Percentiles rank a stretch among this genome's conserved stretches.
Evolutionary conservation across 1,140 invertebrate genomes (phyloP).

Genomic region (Bathynomus jamesi): DNA sequence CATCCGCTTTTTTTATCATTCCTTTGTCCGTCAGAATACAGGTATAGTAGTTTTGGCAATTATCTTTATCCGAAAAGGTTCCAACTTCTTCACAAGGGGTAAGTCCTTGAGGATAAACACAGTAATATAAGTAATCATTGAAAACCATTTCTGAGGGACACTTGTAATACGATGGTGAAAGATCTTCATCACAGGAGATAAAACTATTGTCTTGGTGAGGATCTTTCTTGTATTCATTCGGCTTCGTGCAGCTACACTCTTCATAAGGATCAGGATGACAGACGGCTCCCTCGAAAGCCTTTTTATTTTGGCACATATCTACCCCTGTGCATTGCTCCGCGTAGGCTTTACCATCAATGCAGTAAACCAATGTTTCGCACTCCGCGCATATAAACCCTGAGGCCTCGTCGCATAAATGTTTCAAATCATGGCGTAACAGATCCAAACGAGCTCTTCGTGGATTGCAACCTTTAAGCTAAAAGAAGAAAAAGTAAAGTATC

Average conservation of each 20-base stretch:
- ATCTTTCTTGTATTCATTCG: slow-evolving; percentile 2
- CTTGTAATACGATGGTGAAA: slow-evolving; percentile 8
- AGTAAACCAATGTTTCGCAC: slow-evolving; percentile 10
- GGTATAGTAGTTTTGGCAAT: slow-evolving; percentile 21
- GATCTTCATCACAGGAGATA: not conserved
- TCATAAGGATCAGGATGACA: not conserved
- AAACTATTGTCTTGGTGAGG: not conserved
- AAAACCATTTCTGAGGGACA: slow-evolving; percentile 10
- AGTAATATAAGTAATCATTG: not conserved
- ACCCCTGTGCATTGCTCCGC: not conserved
- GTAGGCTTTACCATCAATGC: slow-evolving; percentile 8
- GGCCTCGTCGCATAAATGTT: not conserved
- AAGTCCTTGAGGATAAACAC: slow-evolving; percentile 3
- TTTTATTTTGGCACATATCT: slow-evolving; percentile 7
- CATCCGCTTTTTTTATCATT: not conserved
- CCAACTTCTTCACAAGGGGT: slow-evolving; percentile 12
- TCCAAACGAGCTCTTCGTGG: slow-evolving; percentile 1
- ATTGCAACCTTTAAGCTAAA: not conserved
- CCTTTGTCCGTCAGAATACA: slow-evolving; percentile 4
- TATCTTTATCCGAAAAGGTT: slow-evolving; percentile 10
- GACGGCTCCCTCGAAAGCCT: slow-evolving; percentile 2
- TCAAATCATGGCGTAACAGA: not conserved
- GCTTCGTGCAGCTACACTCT: slow-evolving; percentile 9
- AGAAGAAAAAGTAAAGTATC: not conserved
- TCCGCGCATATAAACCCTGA: slow-evolving; percentile 4